These are phyloP conservation scores for Rallus crepitans DNA, from an alignment of 2,797 vertebrate species.

Conservation along the genomic window DNA sequence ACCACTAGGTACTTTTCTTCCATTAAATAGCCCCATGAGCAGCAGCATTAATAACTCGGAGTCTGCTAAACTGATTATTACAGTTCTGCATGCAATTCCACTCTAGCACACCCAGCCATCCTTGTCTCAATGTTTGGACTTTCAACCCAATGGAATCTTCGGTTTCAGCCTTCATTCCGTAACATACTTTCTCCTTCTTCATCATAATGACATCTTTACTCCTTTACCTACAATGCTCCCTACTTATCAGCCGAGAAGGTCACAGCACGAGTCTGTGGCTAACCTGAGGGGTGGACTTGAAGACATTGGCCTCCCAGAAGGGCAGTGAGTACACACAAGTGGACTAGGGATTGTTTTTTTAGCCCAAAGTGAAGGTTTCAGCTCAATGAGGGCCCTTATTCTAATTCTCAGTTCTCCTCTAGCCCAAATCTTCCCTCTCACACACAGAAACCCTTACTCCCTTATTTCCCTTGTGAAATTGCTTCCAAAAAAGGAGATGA, in stretches of 20 bases:
- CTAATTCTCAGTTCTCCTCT: not conserved
- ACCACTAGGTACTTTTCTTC: accelerated
- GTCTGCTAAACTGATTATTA: not conserved
- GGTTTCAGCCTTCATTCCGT: not conserved
- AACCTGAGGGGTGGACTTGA: not conserved
- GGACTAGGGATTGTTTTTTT: not conserved
- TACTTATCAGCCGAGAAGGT: not conserved
- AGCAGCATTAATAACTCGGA: not conserved
- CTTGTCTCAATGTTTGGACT: not conserved
- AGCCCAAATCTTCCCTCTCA: not conserved
- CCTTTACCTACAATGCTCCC: not conserved
- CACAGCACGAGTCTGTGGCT: not conserved
- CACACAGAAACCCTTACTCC: not conserved
- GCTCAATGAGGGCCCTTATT: not conserved
- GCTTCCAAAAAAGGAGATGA: not conserved
- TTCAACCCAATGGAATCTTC: not conserved
- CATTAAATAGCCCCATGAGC: not conserved
- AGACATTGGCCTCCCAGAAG: not conserved
- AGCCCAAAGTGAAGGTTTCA: not conserved
- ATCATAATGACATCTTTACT: not conserved
- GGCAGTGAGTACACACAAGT: not conserved
- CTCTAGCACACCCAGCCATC: accelerated
- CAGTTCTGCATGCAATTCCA: not conserved
- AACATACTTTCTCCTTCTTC: not conserved
- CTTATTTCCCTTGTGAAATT: not conserved